Evolutionary conservation across 1,140 invertebrate species (phyloP), one percentile per base, ranked within the genome.

Genomic region (Drosophila miranda): DNA sequence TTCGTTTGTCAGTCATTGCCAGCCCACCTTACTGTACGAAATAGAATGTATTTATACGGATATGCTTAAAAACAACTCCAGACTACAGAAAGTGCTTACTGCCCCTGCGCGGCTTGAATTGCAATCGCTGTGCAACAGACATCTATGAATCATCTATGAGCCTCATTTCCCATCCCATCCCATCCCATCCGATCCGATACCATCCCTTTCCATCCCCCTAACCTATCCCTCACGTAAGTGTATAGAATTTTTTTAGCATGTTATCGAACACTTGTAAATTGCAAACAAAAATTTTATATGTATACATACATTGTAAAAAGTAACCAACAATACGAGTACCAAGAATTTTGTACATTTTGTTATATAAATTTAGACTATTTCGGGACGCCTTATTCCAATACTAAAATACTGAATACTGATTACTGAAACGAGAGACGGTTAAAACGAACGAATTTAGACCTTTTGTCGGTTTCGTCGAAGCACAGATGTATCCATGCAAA

Each of bases 241-340:
- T 73, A 74, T 73, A 73, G 73, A 73, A 73, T 51, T 73, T 53
- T 73, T 73, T 73, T 73, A 73, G 56, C 54, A 62, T 16, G 68
- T 71, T 69, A 72, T 72, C 50, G 42, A 81, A 83, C 62, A 84
- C 63, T 76, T 84, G 81, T 84, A 84, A 84, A 84, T 86, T 86
- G 67, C 53, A 53, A 74, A 74, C 71, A 73, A 75, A 66, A 67
- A 75, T 62, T 74, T 58, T 75, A 78, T 73, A 68, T 80, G 75
- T 78, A 72, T 67, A 73, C 53, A 54, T 46, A 67, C 26, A 57
- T 73, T 83, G 81, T 84, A 84, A 57, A 84, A 75, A 83, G 75
- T 72, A 72, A 72, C 44, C 50, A 68, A 72, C 34, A 38, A 38
- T 38, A 38, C 11, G 34, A 38, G 34, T 66, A 72, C 50, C 60